A percentile compares a stretch with the other conserved stretches of the same genome.
Conservation (phyloP, 2,888 invertebrate genomes). For the Exocentrus adspersus region DNA sequence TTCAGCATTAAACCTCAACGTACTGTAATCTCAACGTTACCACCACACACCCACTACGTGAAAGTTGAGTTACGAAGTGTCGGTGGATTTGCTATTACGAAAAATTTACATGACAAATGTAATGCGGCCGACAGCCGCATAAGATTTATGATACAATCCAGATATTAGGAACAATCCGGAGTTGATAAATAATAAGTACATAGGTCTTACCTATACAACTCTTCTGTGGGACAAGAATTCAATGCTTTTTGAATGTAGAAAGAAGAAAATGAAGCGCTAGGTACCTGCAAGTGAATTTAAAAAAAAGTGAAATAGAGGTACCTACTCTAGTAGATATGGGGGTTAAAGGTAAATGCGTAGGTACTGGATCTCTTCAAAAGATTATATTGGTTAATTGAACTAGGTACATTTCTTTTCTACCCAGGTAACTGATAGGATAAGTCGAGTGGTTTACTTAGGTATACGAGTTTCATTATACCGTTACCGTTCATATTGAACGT, state of each 20-base stretch:
- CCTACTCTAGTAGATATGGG: neutral
- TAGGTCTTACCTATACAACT: neutral
- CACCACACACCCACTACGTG: conserved; percentile 4
- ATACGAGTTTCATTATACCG: too few relatives aligned
- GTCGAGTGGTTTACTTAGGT: too few relatives aligned
- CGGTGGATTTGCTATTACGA: conserved; percentile 3
- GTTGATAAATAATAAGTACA: too few relatives aligned
- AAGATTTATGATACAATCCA: neutral
- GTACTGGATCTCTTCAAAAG: too few relatives aligned
- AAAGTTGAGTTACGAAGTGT: conserved; percentile 2
- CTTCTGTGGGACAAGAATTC: neutral
- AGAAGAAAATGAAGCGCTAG: too few relatives aligned
- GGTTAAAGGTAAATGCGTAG: too few relatives aligned
- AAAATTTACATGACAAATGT: conserved; percentile 11
- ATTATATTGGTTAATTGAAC: too few relatives aligned
- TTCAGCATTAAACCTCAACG: neutral
- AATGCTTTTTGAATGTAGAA: neutral
- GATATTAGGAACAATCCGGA: neutral
- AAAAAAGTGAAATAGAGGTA: neutral
- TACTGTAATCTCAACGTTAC: neutral
- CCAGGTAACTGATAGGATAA: too few relatives aligned
- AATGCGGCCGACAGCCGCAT: neutral
- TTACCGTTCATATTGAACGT: too few relatives aligned
- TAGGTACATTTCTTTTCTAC: too few relatives aligned
- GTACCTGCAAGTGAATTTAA: neutral